Evolutionary conservation across 2,797 vertebrate genomes (phyloP).

Genomic region (Lacerta bilineata): DNA sequence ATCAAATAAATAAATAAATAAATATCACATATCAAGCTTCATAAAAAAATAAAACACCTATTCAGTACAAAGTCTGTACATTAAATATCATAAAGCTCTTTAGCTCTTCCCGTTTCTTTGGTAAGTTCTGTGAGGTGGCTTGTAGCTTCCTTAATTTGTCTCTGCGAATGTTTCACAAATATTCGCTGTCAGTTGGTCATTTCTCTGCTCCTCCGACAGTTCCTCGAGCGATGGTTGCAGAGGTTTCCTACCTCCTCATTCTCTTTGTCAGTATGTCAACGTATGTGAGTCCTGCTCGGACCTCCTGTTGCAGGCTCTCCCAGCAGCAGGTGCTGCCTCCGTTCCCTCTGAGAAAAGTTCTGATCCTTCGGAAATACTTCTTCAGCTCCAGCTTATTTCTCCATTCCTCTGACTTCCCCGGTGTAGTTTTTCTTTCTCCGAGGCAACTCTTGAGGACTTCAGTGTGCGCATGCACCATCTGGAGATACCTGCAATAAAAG

Average conservation of each 20-base stretch:
- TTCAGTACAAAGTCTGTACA: too few relatives aligned
- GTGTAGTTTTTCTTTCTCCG: accelerated
- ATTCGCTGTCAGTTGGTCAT: too few relatives aligned
- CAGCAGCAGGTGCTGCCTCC: background rate
- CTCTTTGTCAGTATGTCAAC: background rate
- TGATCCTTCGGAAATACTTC: background rate
- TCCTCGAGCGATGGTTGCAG: background rate
- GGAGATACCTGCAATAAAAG: background rate
- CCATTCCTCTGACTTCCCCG: background rate
- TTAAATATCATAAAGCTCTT: background rate
- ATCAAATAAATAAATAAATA: background rate
- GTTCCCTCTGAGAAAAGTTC: background rate
- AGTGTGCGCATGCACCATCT: background rate
- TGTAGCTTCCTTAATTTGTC: too few relatives aligned
- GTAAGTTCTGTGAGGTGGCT: background rate
- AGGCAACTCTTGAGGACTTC: background rate
- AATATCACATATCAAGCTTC: background rate
- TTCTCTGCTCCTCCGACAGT: too few relatives aligned
- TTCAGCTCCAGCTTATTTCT: background rate
- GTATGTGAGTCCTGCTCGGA: background rate
- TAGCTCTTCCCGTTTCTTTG: background rate
- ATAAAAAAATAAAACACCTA: background rate
- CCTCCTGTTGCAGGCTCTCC: background rate
- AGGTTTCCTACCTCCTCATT: background rate
- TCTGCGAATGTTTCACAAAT: too few relatives aligned